Evolutionary conservation across 2,888 invertebrate genomes (phyloP), one percentile per base, ranked within the genome.

Genomic region (Ephialtes manifestator): DNA sequence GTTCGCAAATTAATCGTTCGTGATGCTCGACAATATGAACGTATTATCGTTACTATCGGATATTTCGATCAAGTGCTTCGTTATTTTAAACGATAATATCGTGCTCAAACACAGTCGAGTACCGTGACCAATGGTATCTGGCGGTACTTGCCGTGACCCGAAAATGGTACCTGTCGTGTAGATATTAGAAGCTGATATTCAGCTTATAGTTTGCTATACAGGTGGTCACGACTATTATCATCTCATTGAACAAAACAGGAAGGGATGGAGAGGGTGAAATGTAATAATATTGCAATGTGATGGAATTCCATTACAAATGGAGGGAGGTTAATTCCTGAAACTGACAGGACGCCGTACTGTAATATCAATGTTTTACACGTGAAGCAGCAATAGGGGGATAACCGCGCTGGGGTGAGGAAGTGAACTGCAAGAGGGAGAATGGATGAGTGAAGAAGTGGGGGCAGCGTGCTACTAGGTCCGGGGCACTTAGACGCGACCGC

Each of bases 401-500:
- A 46, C 51, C 20, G 63, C 24, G 39, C 10, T 39, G n/a, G 79
- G 39, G 68, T 39, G 75, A 75, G 74, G n/a, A 51, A 63, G 60
- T 31, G 51, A 68, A 39, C 48, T 60, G 55, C 77, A 39, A 20
- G 78, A 51, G 79, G 70, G 71, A 85, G 82, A 84, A 79, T 81
- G 85, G 85, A 85, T 83, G 68, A 80, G 75, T 60, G 81, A 76
- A 81, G 72, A 81, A 86, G 71, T 39, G 85, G 85, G 75, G 81
- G 83, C 58, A 76, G 63, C 58, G 85, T 77, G 86, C 68, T 81
- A 87, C 72, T 72, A 24, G 71, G 78, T 76, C 81, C 72, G 67
- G 84, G 88, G 90, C 91, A 91, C 91, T 91, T 91, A 91, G 91
- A 90, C 84, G 88, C 88, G 89, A 89, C 89, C 87, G 87, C 90